These are phyloP conservation scores for Dolichopus griseipennis DNA, from an alignment of 2,888 invertebrate genomes.

Conservation along the genomic window DNA sequence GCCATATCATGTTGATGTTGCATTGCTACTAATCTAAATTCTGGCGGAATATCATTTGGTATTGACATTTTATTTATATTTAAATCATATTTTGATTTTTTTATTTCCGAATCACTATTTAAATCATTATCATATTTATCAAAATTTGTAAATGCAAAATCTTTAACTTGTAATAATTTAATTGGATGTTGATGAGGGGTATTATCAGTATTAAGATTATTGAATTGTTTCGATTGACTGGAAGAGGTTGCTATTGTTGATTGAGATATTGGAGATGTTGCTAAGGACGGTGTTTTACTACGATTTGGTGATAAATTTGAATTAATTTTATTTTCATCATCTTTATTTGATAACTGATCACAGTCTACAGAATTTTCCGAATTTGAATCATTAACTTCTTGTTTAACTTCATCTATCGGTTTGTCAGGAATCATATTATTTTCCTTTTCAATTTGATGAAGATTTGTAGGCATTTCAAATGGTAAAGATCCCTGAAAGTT, in stretches of 20 bases:
- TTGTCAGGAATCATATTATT: not conserved
- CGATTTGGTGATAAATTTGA: conserved; percentile 9
- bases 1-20: not conserved
- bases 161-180: conserved; percentile 8
- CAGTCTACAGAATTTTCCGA: not conserved
- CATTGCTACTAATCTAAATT: not conserved
- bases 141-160: conserved; percentile 10
- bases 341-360: not conserved
- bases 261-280: not conserved
- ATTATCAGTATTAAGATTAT: not conserved
- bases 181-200: not conserved
- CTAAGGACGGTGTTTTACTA: conserved; percentile 24
- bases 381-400: not conserved
- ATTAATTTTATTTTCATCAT: not conserved
- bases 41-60: not conserved
- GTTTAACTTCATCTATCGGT: not conserved
- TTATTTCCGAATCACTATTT: not conserved
- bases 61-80: not conserved
- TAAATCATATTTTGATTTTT: not conserved
- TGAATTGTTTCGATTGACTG: not conserved
- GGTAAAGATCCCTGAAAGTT: not conserved
- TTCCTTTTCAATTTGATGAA: not conserved
- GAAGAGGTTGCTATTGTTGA: not conserved
- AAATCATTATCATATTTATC: not conserved
- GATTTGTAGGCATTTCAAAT: not conserved